Evolutionary conservation across 1,140 invertebrate genomes (phyloP).

Genomic region (Hyphantria cunea): DNA sequence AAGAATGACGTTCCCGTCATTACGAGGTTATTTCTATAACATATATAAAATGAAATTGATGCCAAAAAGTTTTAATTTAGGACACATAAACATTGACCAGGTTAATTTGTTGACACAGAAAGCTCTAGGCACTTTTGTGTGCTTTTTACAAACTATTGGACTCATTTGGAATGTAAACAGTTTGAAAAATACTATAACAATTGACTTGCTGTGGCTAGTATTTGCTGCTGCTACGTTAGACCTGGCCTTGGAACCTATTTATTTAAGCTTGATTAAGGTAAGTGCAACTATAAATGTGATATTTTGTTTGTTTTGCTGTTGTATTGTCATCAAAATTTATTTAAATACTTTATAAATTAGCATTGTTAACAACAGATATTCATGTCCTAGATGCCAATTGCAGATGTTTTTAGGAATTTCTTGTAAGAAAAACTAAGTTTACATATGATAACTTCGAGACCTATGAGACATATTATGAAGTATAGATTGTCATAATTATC

Average conservation of each 20-base stretch:
- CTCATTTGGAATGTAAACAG: conserved; percentile 63
- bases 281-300: conserved; percentile 33
- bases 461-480: too few relatives aligned
- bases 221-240: conserved; percentile 58
- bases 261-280: conserved; percentile 64
- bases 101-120: conserved; percentile 59
- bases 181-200: conserved; percentile 55
- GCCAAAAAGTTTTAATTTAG: conserved; percentile 56
- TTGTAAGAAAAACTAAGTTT: too few relatives aligned
- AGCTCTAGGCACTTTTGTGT: conserved; percentile 58
- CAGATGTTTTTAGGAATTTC: too few relatives aligned
- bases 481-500: too few relatives aligned
- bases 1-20: conserved; percentile 65
- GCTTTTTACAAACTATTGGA: conserved; percentile 67
- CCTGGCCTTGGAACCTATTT: conserved; percentile 44
- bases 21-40: conserved; percentile 59
- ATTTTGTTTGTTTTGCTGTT: not conserved
- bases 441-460: too few relatives aligned
- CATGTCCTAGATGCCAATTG: too few relatives aligned
- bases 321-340: too few relatives aligned
- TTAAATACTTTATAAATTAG: too few relatives aligned
- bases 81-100: conserved; percentile 35
- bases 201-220: conserved; percentile 65
- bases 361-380: too few relatives aligned
- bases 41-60: conserved; percentile 48